Evolutionary conservation across 1,140 invertebrate genomes (phyloP).

Genomic region (Lordiphosa mommai): DNA sequence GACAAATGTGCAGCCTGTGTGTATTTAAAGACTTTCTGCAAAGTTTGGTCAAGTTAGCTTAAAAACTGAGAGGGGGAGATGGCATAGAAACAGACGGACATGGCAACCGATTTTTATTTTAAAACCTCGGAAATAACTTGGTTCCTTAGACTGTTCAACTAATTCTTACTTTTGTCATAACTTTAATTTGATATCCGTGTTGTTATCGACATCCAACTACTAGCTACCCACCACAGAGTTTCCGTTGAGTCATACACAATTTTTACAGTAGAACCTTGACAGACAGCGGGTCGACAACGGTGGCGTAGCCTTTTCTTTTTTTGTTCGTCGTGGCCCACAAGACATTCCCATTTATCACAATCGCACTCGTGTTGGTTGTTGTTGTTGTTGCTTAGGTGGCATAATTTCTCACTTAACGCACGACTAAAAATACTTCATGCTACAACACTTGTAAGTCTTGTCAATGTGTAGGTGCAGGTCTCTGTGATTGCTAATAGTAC

Average conservation of each 20-base stretch:
- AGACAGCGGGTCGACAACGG: conserved; percentile 49
- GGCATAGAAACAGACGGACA: no score
- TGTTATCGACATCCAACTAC: not conserved
- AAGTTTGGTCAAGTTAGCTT: no score
- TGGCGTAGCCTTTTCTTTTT: not conserved
- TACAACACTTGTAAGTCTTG: conserved; percentile 48
- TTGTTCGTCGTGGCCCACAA: conserved; percentile 21
- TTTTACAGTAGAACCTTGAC: conserved; percentile 22
- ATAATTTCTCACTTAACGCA: conserved; percentile 77
- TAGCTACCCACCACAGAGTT: not conserved
- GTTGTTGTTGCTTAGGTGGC: conserved; percentile 40
- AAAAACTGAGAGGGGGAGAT: no score
- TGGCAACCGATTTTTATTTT: no score
- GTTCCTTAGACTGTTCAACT: no score
- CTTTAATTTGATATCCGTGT: no score
- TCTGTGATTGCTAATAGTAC: conserved; percentile 68
- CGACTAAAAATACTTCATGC: conserved; percentile 61
- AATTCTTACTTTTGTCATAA: no score
- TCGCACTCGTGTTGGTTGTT: conserved; percentile 43
- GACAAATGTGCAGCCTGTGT: no score
- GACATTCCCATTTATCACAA: conserved; percentile 66
- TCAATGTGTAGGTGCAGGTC: conserved; percentile 31
- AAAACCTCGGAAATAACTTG: no score
- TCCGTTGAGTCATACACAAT: not conserved
- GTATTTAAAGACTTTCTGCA: no score